Evolutionary conservation across 2,888 invertebrate genomes (phyloP).

Genomic region (Trissoscelio sp.): DNA sequence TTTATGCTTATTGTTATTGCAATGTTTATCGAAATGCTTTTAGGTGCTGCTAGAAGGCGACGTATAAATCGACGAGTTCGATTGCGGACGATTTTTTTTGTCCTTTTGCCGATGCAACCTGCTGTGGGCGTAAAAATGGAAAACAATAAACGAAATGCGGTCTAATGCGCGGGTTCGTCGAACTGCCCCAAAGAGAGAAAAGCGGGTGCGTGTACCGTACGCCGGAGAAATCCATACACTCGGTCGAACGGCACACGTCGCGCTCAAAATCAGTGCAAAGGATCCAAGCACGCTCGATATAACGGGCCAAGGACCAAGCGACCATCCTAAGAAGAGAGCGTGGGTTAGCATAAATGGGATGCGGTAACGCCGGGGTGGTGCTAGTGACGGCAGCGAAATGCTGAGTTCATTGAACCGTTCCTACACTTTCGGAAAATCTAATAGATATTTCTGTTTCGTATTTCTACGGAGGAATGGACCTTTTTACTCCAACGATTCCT

Average conservation of each 20-base stretch:
- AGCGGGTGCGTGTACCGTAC: constrained; percentile 33
- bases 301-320: constrained; percentile 66
- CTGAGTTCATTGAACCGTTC: constrained; percentile 78
- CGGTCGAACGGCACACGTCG: constrained; percentile 40
- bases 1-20: constrained; percentile 4
- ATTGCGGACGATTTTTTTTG: neutral
- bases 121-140: constrained; percentile 50
- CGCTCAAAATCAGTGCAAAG: constrained; percentile 65
- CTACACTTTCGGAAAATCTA: constrained; percentile 48
- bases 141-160: constrained; percentile 47
- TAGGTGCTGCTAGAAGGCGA: neutral
- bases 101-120: neutral
- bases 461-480: constrained; percentile 3
- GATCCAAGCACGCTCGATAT: constrained; percentile 64
- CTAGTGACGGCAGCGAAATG: constrained; percentile 59
- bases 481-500: constrained; percentile 12
- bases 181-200: constrained; percentile 69
- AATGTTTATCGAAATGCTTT: neutral
- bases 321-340: constrained; percentile 57
- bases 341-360: constrained; percentile 70
- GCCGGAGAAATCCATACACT: constrained; percentile 42
- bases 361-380: constrained; percentile 61
- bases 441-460: constrained; percentile 46
- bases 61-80: neutral
- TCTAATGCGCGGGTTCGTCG: constrained; percentile 74